phyloP scores from a whole-genome alignment of 2,113 vertebrate species.

The Corythaixoides concolor region DNA sequence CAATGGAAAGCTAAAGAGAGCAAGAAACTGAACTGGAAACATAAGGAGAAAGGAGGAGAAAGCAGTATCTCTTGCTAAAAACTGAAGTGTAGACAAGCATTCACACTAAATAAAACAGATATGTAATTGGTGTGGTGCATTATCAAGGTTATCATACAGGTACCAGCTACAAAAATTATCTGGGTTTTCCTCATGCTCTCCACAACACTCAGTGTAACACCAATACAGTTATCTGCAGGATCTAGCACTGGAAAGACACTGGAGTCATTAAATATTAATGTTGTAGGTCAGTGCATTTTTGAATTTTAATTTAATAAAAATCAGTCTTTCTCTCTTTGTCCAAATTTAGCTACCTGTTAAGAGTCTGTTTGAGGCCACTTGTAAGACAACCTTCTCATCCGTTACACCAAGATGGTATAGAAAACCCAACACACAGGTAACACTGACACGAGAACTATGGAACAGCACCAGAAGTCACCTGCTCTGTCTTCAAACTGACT shows the following conservation, averaged over 20 bases:
- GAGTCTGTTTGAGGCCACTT: not conserved
- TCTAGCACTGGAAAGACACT: not conserved
- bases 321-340: not conserved
- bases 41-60: not conserved
- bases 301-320: not conserved
- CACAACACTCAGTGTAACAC: not conserved
- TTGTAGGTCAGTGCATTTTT: not conserved
- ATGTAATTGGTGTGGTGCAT: not conserved
- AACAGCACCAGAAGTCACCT: not conserved
- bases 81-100: not conserved
- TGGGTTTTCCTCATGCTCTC: not conserved
- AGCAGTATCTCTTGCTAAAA: not conserved
- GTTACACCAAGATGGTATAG: not conserved
- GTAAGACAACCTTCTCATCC: not conserved
- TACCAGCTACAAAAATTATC: not conserved
- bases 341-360: not conserved
- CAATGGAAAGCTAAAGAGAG: not conserved
- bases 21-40: not conserved
- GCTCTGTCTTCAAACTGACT: not conserved
- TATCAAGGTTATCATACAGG: not conserved
- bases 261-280: not conserved
- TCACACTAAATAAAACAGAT: not conserved
- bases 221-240: not conserved
- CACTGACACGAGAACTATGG: fast-evolving
- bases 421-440: not conserved